phyloP scores from a whole-genome alignment of 2,113 vertebrate species.

The Sinocyclocheilus grahami region DNA sequence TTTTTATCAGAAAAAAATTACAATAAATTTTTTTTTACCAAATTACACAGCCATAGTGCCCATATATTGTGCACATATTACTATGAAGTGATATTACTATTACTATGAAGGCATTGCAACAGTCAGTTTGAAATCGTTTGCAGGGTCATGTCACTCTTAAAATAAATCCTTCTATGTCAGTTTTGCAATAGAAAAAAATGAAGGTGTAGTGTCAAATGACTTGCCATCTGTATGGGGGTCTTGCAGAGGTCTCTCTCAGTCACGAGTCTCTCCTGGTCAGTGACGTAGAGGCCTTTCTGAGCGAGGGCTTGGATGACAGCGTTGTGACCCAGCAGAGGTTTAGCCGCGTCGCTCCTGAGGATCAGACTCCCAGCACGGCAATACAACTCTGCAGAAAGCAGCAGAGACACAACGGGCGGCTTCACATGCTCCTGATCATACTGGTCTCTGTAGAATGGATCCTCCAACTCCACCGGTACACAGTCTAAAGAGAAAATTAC shows the following conservation, averaged over 20 bases:
- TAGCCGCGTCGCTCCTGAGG: conserved; percentile 94
- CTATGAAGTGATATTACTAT: not conserved
- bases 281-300: conserved; percentile 96
- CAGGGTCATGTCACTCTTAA: not conserved
- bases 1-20: not conserved
- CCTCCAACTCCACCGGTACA: conserved; percentile 87
- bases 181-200: not conserved
- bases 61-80: not conserved
- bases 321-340: conserved; percentile 93
- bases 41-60: not conserved
- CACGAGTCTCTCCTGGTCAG: conserved; percentile 93
- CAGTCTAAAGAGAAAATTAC: conserved; percentile 77
- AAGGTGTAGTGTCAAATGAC: conserved; percentile 48
- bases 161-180: not conserved
- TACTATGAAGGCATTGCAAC: not conserved
- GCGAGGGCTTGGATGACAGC: conserved; percentile 97
- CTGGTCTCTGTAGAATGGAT: conserved; percentile 95
- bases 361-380: conserved; percentile 96
- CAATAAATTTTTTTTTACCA: not conserved
- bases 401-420: conserved; percentile 89
- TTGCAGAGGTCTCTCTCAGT: conserved; percentile 93
- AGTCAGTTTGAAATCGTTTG: not conserved
- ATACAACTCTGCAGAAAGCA: conserved; percentile 96
- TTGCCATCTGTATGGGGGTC: conserved; percentile 96
- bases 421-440: conserved; percentile 98